Base-by-base conservation (phyloP, 2,888 invertebrate species). In the Scaptodrosophila latifasciaeformis region DNA sequence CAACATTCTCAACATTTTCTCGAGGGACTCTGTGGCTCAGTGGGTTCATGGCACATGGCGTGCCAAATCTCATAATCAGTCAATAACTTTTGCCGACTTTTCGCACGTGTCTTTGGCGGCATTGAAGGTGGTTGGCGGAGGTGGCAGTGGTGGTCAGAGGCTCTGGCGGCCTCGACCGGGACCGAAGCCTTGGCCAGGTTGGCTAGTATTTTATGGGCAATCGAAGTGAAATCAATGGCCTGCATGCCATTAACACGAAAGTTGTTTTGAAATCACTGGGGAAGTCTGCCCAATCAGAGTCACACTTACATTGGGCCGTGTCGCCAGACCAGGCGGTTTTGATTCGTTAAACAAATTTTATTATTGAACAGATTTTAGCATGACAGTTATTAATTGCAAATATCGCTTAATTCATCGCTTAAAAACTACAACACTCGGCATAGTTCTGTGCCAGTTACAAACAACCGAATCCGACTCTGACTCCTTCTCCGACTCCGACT, bases 351-450 rank as follows among this genome's bases (percentile, higher is more conserved):
- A 71, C 79, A 78, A 78, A 77, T 77, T 76, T 77, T 54, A 67
- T 74, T 78, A 78, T 76, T 76, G 72, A 54, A 65, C 74, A 76
- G 79, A 79, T 79, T 75, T 80, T 72, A 79, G 71, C 78, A 70
- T 82, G 83, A 83, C 83, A 83, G 83, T 82, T 83, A 83, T 83
- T 83, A 83, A 83, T 83, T 83, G 83, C 82, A 82, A 83, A 83
- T 83, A 83, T 83, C 83, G 80, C 80, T 82, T 80, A 81, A 82
- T 81, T 83, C 82, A 83, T 83, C 83, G 82, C 78, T 72, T 78
- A 66, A 77, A 81, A 81, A 75, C 81, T 78, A 81, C 81, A 81
- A 79, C 78, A 79, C 64, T 78, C 67, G n/a, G 66, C 71, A 71
- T 67, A 76, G 74, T 76, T 75, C 52, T 19, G 15, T 6, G 29